Evolutionary conservation across 2,888 invertebrate genomes (phyloP).

Genomic region (Diabrotica balteata): DNA sequence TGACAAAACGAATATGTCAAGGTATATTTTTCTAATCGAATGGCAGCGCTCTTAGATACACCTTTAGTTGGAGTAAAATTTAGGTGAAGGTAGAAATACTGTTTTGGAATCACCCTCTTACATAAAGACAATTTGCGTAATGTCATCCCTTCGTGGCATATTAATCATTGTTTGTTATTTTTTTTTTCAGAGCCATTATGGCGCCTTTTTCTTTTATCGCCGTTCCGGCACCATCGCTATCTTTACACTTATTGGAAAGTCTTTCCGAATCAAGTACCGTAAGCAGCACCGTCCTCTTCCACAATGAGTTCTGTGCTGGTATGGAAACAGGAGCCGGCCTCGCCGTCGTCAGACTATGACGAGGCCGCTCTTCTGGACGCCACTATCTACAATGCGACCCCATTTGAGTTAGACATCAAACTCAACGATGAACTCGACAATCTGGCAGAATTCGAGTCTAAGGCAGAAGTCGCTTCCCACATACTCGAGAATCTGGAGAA

Average conservation of each 20-base stretch:
- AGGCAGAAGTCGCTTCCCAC: conserved; percentile 69
- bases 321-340: conserved; percentile 65
- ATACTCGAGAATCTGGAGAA: conserved; percentile 67
- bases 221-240: conserved; percentile 68
- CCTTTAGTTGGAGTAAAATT: too few species aligned
- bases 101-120: too few species aligned
- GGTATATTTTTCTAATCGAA: too few species aligned
- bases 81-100: too few species aligned
- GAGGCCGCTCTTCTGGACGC: conserved; percentile 52
- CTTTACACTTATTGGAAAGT: conserved; percentile 47
- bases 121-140: too few species aligned
- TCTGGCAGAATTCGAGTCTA: conserved; percentile 50
- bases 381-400: conserved; percentile 52
- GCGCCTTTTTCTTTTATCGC: conserved; percentile 71
- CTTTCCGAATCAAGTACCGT: conserved; percentile 46
- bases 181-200: conserved; percentile 78
- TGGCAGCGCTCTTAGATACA: too few species aligned
- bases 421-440: conserved; percentile 34
- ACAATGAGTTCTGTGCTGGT: conserved; percentile 53
- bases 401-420: conserved; percentile 46
- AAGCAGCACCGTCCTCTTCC: conserved; percentile 40
- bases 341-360: conserved; percentile 60
- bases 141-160: too few species aligned
- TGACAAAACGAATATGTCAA: too few species aligned
- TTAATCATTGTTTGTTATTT: conserved; percentile 20